These are phyloP conservation scores for Operophtera brumata DNA, from an alignment of 2,888 invertebrate species.

Conservation along the genomic window DNA sequence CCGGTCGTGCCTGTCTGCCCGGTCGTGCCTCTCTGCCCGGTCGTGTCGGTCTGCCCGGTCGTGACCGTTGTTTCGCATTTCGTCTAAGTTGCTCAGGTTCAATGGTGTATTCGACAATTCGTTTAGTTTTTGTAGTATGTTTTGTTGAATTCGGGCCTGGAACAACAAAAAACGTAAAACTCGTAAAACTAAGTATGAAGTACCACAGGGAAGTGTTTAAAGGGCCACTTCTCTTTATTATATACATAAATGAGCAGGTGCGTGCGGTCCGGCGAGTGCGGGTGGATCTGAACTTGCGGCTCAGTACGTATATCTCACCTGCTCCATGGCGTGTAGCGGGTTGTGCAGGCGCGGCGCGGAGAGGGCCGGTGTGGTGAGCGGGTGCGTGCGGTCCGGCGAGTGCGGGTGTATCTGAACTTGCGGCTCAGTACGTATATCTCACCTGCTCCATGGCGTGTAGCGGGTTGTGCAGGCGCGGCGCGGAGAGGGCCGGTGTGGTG, in stretches of 20 bases:
- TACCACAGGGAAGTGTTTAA: too few relatives aligned
- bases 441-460: too few relatives aligned
- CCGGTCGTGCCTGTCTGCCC: neutral
- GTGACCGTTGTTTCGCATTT: conserved; percentile 27
- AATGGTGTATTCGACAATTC: conserved; percentile 72
- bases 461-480: too few relatives aligned
- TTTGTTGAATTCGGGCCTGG: conserved; percentile 70
- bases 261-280: conserved; percentile 61
- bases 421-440: conserved; percentile 75
- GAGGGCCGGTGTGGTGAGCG: too few relatives aligned
- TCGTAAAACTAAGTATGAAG: too few relatives aligned
- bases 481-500: too few relatives aligned
- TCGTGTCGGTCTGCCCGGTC: neutral
- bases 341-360: too few relatives aligned
- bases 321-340: too few relatives aligned
- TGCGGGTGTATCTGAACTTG: conserved; percentile 73
- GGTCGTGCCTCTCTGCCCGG: neutral
- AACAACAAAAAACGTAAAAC: neutral
- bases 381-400: conserved; percentile 55
- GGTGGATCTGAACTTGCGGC: conserved; percentile 71
- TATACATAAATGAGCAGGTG: conserved; percentile 43
- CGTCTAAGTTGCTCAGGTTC: conserved; percentile 72
- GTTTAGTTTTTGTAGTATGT: conserved; percentile 65
- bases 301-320: too few relatives aligned
- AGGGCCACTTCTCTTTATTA: too few relatives aligned